phyloP scores from a whole-genome alignment of 2,888 invertebrate species.

The Cenopis cana region DNA sequence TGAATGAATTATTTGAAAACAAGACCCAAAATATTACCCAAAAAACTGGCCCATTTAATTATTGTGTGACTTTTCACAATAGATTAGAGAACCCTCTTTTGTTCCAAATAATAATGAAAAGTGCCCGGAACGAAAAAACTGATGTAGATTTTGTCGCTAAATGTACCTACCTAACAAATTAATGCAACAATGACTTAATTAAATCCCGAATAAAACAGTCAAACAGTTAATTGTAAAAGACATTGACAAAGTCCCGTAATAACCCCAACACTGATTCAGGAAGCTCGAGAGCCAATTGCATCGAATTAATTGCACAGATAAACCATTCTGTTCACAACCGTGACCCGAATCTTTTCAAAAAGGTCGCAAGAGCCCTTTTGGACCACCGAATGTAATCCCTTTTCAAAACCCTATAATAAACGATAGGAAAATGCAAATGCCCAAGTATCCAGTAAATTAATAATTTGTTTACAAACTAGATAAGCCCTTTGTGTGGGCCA shows the following conservation, averaged over 20 bases:
- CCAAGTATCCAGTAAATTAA: constrained; percentile 57
- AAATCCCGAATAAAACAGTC: background rate
- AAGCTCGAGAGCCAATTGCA: constrained; percentile 30
- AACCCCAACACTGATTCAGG: constrained; percentile 26
- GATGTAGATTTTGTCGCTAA: background rate
- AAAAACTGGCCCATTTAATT: no score
- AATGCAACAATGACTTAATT: background rate
- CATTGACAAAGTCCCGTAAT: constrained; percentile 33
- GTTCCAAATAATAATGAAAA: no score
- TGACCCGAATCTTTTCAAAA: constrained; percentile 22
- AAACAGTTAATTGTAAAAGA: constrained; percentile 5
- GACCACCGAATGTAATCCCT: constrained; percentile 22
- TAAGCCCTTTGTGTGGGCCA: constrained; percentile 66
- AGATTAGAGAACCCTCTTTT: no score
- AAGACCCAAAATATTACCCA: no score
- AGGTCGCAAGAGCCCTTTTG: background rate
- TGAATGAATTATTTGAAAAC: no score
- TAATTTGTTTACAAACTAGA: constrained; percentile 71
- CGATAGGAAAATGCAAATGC: constrained; percentile 60
- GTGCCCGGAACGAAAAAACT: background rate
- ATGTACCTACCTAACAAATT: no score
- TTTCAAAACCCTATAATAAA: constrained; percentile 53
- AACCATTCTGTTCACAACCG: constrained; percentile 36
- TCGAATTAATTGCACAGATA: constrained; percentile 40
- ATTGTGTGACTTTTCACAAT: no score